Conservation (phyloP, 2,113 vertebrate genomes). For the Hemiprocne comata region DNA sequence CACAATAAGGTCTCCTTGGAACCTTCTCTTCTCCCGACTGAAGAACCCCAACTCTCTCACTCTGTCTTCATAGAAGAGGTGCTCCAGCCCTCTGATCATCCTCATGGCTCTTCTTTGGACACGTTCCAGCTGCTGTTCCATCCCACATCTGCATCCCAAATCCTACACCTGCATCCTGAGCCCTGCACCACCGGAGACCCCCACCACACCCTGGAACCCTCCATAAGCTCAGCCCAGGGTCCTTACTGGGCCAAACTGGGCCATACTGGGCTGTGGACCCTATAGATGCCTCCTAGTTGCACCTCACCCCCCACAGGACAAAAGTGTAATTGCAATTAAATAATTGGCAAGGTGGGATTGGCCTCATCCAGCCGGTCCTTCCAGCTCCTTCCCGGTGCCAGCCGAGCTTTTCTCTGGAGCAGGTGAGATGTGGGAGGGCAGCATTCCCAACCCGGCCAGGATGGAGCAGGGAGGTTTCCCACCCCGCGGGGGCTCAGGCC, state of each 20-base stretch:
- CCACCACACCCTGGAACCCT: not conserved
- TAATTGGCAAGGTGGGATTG: fast-evolving
- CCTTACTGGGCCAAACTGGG: not conserved
- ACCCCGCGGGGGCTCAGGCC: not conserved
- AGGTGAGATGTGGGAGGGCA: not conserved
- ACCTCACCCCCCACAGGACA: not conserved
- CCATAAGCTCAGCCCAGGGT: not conserved
- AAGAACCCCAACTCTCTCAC: too few relatives aligned
- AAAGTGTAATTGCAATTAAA: not conserved
- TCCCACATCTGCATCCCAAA: not conserved
- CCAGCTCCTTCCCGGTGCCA: not conserved
- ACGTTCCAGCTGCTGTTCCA: not conserved
- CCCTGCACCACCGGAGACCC: too few relatives aligned
- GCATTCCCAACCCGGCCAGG: not conserved
- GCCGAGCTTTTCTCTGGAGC: not conserved
- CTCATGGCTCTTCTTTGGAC: too few relatives aligned
- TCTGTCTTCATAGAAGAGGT: too few relatives aligned
- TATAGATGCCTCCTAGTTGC: not conserved
- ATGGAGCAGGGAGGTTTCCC: not conserved
- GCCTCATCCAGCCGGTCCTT: not conserved
- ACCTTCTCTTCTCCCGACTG: too few relatives aligned
- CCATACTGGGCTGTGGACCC: not conserved
- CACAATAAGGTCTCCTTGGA: too few relatives aligned
- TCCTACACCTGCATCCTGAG: not conserved
- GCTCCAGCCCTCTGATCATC: too few relatives aligned